A percentile compares a stretch with the other conserved stretches of the same genome.
Conservation (phyloP, 2,113 vertebrate species). For the Siniperca chuatsi region DNA sequence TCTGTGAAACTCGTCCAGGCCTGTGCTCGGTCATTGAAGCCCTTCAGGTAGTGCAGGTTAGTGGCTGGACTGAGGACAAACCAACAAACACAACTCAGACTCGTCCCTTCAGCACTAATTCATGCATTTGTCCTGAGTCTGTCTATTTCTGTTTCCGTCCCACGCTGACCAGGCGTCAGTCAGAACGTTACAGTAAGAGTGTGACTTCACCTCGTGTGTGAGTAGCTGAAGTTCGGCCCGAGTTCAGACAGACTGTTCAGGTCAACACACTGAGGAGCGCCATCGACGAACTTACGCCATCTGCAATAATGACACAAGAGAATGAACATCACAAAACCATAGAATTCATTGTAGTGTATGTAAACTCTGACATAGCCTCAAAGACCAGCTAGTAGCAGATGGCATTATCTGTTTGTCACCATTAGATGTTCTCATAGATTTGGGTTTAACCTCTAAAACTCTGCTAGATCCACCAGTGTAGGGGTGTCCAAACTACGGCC, state of each 20-base stretch:
- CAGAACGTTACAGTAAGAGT: rapidly evolving
- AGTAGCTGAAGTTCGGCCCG: constrained; percentile 74
- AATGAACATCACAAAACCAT: too few relatives aligned
- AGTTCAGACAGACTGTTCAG: constrained; percentile 58
- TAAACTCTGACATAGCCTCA: too few relatives aligned
- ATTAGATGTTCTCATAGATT: too few relatives aligned
- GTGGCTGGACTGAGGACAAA: constrained; percentile 53
- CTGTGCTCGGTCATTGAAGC: constrained; percentile 58
- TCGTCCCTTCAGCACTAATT: too few relatives aligned
- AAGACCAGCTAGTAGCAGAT: too few relatives aligned
- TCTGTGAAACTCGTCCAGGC: constrained; percentile 74
- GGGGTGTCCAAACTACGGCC: too few relatives aligned
- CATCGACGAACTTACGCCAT: constrained; percentile 68
- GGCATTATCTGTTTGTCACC: too few relatives aligned
- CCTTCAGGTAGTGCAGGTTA: constrained; percentile 69
- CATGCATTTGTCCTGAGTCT: not conserved
- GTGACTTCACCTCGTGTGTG: constrained; percentile 56
- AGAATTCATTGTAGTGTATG: too few relatives aligned
- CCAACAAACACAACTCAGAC: not conserved
- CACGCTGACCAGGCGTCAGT: too few relatives aligned
- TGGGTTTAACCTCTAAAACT: too few relatives aligned
- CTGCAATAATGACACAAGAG: constrained; percentile 24
- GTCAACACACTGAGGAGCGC: constrained; percentile 69
- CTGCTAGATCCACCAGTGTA: too few relatives aligned
- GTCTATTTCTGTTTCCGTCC: not conserved